These are phyloP conservation scores for Tinamus major DNA, from an alignment of 2,797 vertebrate species.

Conservation along the genomic window DNA sequence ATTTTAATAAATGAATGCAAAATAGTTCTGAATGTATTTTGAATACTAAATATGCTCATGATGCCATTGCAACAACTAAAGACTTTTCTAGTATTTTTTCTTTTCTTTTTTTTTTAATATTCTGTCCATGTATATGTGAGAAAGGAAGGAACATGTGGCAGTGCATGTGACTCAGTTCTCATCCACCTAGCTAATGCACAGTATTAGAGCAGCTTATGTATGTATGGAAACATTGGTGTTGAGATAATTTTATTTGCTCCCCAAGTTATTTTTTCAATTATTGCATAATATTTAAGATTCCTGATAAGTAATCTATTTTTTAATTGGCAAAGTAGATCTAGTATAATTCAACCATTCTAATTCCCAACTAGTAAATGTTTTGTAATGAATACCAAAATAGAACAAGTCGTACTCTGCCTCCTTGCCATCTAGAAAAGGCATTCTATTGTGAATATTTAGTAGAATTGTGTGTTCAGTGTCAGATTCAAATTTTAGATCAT, in stretches of 20 bases:
- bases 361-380: neutral
- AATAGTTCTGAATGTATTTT: neutral
- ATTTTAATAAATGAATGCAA: neutral
- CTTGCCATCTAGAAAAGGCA: neutral
- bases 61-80: neutral
- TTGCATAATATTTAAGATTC: neutral
- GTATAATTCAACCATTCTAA: neutral
- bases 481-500: neutral
- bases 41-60: neutral
- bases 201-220: neutral
- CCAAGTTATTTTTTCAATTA: neutral
- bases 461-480: neutral
- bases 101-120: neutral
- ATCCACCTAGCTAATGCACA: neutral
- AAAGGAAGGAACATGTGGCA: neutral
- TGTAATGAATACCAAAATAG: neutral
- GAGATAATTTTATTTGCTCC: neutral
- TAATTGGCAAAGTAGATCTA: neutral
- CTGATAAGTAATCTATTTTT: neutral
- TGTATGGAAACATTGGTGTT: neutral
- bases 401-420: neutral
- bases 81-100: neutral
- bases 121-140: neutral
- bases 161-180: accelerated
- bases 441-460: neutral